These are phyloP conservation scores for Harpagifer antarcticus DNA, from an alignment of 2,797 vertebrate species.

Conservation along the genomic window DNA sequence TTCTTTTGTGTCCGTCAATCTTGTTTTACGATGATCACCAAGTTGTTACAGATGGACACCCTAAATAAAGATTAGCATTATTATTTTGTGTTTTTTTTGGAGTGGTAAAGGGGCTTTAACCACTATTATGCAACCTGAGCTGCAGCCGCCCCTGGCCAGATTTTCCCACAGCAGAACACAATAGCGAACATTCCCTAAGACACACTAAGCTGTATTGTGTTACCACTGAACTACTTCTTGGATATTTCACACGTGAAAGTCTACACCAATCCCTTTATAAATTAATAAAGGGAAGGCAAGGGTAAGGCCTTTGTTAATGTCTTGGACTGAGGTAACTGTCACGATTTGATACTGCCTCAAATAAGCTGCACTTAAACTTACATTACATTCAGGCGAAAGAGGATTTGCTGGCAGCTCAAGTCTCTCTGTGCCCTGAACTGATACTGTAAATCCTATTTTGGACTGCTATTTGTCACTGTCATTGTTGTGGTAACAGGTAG, in stretches of 20 bases:
- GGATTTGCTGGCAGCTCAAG: slow-evolving; percentile 70
- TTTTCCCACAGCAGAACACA: slow-evolving; percentile 4
- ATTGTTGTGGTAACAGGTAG: slow-evolving; percentile 73
- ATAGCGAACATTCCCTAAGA: slow-evolving; percentile 15
- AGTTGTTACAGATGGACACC: too few species aligned
- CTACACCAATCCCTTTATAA: slow-evolving; percentile 1
- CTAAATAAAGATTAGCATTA: too few species aligned
- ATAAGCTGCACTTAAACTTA: slow-evolving; percentile 64
- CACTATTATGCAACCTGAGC: not conserved
- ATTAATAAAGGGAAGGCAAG: not conserved
- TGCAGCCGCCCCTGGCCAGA: not conserved
- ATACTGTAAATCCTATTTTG: slow-evolving; percentile 73
- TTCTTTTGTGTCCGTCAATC: too few species aligned
- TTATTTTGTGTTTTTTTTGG: too few species aligned
- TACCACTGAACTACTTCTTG: slow-evolving; percentile 1
- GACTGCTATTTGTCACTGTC: slow-evolving; percentile 70
- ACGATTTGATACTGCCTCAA: slow-evolving; percentile 48
- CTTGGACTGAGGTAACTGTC: slow-evolving; percentile 25
- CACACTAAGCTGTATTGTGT: slow-evolving; percentile 2
- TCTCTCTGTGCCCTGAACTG: slow-evolving; percentile 54
- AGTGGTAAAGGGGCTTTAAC: not conserved
- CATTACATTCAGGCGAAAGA: slow-evolving; percentile 59
- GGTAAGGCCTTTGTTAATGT: slow-evolving; percentile 26
- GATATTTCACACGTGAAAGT: slow-evolving; percentile 21
- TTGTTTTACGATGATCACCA: too few species aligned